A percentile compares a stretch with the other conserved stretches of the same genome.
Conservation (phyloP, 2,888 invertebrate species). For the Anticlea derivata region DNA sequence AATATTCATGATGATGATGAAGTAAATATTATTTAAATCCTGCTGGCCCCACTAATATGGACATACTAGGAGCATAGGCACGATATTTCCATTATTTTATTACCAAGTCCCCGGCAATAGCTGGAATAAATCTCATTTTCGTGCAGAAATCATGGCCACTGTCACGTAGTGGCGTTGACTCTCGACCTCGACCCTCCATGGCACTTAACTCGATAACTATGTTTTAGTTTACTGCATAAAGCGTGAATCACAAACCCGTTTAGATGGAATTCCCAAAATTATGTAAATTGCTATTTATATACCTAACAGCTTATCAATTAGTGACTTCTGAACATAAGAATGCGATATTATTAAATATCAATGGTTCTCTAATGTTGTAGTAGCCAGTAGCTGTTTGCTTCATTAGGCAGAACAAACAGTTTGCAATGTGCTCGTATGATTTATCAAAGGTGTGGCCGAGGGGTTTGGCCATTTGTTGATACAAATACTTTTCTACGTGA, state of each 20-base stretch:
- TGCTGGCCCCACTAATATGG: no score
- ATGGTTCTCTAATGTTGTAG: background rate
- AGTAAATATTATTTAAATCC: no score
- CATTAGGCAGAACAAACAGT: constrained; percentile 1
- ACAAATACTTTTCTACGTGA: no score
- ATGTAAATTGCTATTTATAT: no score
- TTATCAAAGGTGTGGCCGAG: background rate
- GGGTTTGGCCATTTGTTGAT: no score
- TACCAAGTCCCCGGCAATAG: no score
- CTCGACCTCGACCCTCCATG: constrained; percentile 30
- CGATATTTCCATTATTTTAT: no score
- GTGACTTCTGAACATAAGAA: background rate
- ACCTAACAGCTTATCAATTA: background rate
- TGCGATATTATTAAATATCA: background rate
- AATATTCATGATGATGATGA: no score
- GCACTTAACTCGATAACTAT: constrained; percentile 19
- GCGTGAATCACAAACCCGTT: constrained; percentile 33
- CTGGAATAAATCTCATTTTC: no score
- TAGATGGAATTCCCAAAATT: constrained; percentile 9
- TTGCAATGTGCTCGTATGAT: background rate
- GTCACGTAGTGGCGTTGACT: constrained; percentile 34
- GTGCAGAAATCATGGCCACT: constrained; percentile 21
- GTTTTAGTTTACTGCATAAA: constrained; percentile 16
- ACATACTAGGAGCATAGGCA: no score
- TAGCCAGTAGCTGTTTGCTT: background rate